Evolutionary conservation across 2,113 vertebrate genomes (phyloP).

Genomic region (Zosterops pallidus): DNA sequence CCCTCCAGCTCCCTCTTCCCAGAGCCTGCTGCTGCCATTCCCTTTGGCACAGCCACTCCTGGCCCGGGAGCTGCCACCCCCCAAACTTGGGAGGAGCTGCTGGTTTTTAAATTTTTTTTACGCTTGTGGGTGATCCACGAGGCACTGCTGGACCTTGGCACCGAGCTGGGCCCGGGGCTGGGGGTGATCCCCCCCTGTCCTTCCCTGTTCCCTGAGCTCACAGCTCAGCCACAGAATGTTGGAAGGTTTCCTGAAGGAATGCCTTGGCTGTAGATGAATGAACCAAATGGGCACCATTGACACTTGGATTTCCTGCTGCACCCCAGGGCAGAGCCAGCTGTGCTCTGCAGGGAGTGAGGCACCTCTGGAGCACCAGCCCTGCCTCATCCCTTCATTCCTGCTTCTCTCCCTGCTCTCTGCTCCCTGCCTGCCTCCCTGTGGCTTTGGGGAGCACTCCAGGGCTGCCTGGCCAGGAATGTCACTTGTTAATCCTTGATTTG

Average conservation of each 20-base stretch:
- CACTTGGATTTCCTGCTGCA: constrained; percentile 46
- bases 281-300: constrained; percentile 65
- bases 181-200: background rate
- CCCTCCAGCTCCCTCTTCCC: background rate
- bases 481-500: background rate
- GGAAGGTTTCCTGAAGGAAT: background rate
- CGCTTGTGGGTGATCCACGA: constrained; percentile 67
- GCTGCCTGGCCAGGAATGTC: background rate
- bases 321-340: constrained; percentile 57
- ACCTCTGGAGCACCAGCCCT: background rate
- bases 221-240: background rate
- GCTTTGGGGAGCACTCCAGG: background rate
- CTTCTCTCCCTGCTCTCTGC: background rate
- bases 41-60: background rate
- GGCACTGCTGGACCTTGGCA: constrained; percentile 65
- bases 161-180: constrained; percentile 58
- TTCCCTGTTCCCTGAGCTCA: background rate
- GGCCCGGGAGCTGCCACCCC: background rate
- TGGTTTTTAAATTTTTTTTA: constrained; percentile 70
- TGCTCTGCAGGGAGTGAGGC: constrained; percentile 69
- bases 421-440: background rate
- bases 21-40: constrained; percentile 43
- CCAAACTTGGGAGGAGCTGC: background rate
- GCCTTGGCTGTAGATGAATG: constrained; percentile 58
- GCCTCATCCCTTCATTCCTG: background rate